Base-by-base conservation (phyloP, 2,888 invertebrate genomes). In the Cataglyphis cursor region DNA sequence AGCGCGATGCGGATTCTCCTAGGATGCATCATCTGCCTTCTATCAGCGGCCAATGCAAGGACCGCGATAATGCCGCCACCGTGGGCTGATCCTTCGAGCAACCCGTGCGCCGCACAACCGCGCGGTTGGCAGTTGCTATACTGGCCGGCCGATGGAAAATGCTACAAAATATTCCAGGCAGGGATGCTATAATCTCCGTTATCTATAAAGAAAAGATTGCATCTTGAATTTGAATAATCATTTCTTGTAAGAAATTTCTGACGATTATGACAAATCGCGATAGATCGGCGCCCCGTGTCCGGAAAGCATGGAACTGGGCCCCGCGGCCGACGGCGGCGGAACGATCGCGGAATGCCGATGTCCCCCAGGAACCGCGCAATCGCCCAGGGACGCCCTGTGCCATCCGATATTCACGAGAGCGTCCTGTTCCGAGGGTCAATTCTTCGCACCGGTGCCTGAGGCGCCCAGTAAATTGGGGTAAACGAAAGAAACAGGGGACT, bases 141-240 rank as follows among this genome's bases (percentile, higher is more conserved):
- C 94, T 98, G 98, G 98, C 97, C 98, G 10, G 96, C 96, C 0
- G 97, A 98, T 93, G 97, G 97, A 86, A 97, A 97, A 95, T 98
- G 98, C 95, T 98, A 98, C 94, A 97, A 97, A 93, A 98, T 98
- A 95, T 98, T 98, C 93, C 97, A 97, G 96, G 97, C 96, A 93
- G 70, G 51, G 8, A 85, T 90, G 83, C 78, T 73, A 83, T n/a
- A 51, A 85, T 70, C 28, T 24, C 21, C 41, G 72, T 85, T 84
- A 82, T 18, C 48, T n/a, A n/a, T 51, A 51, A 51, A 8, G 15
- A n/a, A 51, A 51, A 51, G n/a, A 51, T 51, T n/a, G 3, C n/a
- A 51, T 51, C 3, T n/a, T n/a, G 51, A 51, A 51, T 51, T n/a
- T 51, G 44, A 44, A 51, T 51, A n/a, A n/a, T 51, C 51, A 4